These are phyloP conservation scores for Simalia tracyae DNA, from an alignment of 2,797 vertebrate species.

Conservation along the genomic window DNA sequence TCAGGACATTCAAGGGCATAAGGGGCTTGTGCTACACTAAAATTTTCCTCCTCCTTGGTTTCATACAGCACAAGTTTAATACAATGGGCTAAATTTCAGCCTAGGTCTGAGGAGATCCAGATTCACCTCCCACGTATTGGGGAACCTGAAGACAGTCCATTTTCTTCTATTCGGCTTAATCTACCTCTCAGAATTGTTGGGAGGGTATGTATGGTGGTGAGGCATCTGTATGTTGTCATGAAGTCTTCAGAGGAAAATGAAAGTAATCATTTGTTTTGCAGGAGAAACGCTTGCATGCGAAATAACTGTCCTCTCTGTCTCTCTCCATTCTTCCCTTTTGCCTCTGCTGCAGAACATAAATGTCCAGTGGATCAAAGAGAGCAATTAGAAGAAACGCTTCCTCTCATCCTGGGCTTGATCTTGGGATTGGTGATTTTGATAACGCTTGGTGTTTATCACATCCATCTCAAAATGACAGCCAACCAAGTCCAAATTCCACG, in stretches of 20 bases:
- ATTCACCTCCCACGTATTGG: not conserved
- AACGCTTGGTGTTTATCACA: conserved; percentile 88
- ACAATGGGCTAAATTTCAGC: not conserved
- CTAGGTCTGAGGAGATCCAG: too few relatives aligned
- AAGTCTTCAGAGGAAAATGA: not conserved
- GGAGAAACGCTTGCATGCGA: not conserved
- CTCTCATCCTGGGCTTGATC: conserved; percentile 89
- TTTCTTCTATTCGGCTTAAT: not conserved
- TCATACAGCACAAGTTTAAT: not conserved
- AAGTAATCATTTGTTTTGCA: not conserved
- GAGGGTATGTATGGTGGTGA: not conserved
- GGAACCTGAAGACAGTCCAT: not conserved
- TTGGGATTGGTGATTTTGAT: conserved; percentile 89
- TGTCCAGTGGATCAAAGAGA: conserved; percentile 94
- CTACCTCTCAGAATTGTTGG: not conserved
- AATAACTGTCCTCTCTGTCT: not conserved
- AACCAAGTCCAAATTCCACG: conserved; percentile 87
- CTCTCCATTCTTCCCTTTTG: not conserved
- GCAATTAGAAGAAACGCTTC: conserved; percentile 91
- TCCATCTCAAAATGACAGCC: conserved; percentile 94
- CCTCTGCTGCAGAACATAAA: conserved; percentile 78
- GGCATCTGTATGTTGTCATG: not conserved
- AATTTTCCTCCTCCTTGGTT: not conserved
- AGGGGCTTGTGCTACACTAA: not conserved
- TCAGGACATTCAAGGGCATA: not conserved